Percentiles rank a stretch among this genome's conserved stretches.
These are phyloP conservation scores for Drosophila macrospina DNA, from an alignment of 2,888 invertebrate genomes.

Conservation along the genomic window DNA sequence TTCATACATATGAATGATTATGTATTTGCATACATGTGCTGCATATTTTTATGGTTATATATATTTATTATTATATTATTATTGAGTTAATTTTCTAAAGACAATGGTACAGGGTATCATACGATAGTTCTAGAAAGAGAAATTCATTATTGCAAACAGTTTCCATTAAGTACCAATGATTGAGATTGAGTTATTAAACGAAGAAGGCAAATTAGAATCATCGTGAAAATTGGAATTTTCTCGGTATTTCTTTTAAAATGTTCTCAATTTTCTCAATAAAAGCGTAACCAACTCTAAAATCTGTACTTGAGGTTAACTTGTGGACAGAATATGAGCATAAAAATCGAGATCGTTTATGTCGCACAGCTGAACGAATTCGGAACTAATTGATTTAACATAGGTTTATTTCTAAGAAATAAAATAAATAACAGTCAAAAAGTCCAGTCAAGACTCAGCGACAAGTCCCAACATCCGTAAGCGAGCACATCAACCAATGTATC, in stretches of 20 bases:
- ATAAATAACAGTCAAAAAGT: slow-evolving; percentile 65
- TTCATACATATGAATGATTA: too few relatives aligned
- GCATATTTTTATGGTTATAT: too few relatives aligned
- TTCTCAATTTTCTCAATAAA: slow-evolving; percentile 39
- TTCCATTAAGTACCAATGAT: too few relatives aligned
- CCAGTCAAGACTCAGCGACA: slow-evolving; percentile 44
- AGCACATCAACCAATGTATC: slow-evolving; percentile 22
- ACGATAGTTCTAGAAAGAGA: too few relatives aligned
- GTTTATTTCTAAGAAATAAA: slow-evolving; percentile 72
- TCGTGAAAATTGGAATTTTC: slow-evolving; percentile 76
- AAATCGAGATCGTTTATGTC: slow-evolving; percentile 59
- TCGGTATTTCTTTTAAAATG: slow-evolving; percentile 47
- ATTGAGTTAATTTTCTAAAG: too few relatives aligned
- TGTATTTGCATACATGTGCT: too few relatives aligned
- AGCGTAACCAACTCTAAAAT: slow-evolving; percentile 58
- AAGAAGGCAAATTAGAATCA: slow-evolving; percentile 54
- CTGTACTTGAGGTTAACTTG: slow-evolving; percentile 30
- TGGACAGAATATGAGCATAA: slow-evolving; percentile 54
- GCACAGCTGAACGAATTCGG: slow-evolving; percentile 72
- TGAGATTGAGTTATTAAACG: slow-evolving; percentile 58
- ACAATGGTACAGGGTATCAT: too few relatives aligned
- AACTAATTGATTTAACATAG: slow-evolving; percentile 76
- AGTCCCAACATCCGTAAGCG: slow-evolving; percentile 39
- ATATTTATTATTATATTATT: too few relatives aligned
- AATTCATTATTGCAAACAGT: too few relatives aligned